Evolutionary conservation across 1,140 invertebrate genomes (phyloP), one percentile per base, ranked within the genome.

Genomic region (Diprion similis): DNA sequence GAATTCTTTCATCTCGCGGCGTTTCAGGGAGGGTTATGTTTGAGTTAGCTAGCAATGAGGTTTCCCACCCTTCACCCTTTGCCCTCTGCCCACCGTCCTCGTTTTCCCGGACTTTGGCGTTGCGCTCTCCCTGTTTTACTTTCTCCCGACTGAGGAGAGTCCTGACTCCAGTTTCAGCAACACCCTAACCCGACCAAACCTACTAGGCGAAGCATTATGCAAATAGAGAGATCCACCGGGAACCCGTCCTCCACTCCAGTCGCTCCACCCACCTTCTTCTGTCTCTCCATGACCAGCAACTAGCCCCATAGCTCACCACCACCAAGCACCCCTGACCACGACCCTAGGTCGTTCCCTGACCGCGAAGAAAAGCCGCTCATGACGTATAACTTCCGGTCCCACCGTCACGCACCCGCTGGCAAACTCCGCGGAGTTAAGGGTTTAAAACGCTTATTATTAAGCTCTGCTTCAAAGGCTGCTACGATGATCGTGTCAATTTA

Each of bases 11-110:
- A 59, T 59, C 51, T 59, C 51, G 51, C n/a, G 51, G 51, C 11
- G 6, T 59, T 15, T 4, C 51, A 59, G 24, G 24, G 7, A 59
- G 51, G 51, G 51, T 59, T 17, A 17, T 59, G 51, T 59, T 59
- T 59, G 51, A 59, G 51, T 59, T 59, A 59, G 51, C 51, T 13
- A 59, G 51, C 51, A 59, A 59, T 59, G 51, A 59, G 51, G 51
- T 59, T 59, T 59, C 51, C 51, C 51, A 13, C 51, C 11, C 3
- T 17, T 17, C 51, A 17, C 51, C 24, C 24, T 37, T 3, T 37
- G 24, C 6, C 24, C 24, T 37, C 24, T 37, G 24, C 24, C 24
- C 24, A 3, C 24, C 24, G 6, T 6, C 24, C 24, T 37, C 24
- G 24, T 37, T 59, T 59, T 59, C n/a, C 51, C 51, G 51, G 51